These are phyloP conservation scores for Ichneumon xanthorius DNA, from an alignment of 2,888 invertebrate species.

Conservation along the genomic window DNA sequence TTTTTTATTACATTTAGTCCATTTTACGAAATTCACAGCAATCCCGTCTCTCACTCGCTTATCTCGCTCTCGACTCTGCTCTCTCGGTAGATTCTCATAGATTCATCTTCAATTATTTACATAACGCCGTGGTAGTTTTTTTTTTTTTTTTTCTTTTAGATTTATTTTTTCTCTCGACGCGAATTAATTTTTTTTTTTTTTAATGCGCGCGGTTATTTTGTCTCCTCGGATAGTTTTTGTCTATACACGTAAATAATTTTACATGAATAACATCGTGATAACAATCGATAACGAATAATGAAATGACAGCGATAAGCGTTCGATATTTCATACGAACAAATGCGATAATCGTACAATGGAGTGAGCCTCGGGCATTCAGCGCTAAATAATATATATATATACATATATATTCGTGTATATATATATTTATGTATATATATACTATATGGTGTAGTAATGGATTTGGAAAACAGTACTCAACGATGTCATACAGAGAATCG, in stretches of 20 bases:
- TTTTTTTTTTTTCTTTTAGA: slow-evolving; percentile 21
- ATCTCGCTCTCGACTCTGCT: background rate
- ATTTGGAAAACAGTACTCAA: slow-evolving; percentile 33
- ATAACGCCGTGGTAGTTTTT: slow-evolving; percentile 18
- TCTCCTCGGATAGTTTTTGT: slow-evolving; percentile 1
- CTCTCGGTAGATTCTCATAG: background rate
- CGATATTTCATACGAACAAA: slow-evolving; percentile 1
- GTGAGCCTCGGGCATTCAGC: background rate
- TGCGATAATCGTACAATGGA: slow-evolving; percentile 14
- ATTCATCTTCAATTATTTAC: slow-evolving; percentile 43
- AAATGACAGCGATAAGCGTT: slow-evolving; percentile 16
- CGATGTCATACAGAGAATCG: slow-evolving; percentile 38
- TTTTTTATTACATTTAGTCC: slow-evolving; percentile 41
- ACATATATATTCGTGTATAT: background rate
- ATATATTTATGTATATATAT: background rate
- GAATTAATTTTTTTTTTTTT: background rate
- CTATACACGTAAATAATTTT: slow-evolving; percentile 2
- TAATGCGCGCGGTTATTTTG: background rate
- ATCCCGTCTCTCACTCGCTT: slow-evolving; percentile 15
- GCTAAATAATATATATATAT: slow-evolving; percentile 17
- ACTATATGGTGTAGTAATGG: background rate
- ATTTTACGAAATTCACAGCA: slow-evolving; percentile 38
- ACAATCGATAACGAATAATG: slow-evolving; percentile 32
- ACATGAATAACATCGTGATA: slow-evolving; percentile 12
- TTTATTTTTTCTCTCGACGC: slow-evolving; percentile 11